phyloP scores from a whole-genome alignment of 2,113 vertebrate species.

The Scolopax mira region DNA sequence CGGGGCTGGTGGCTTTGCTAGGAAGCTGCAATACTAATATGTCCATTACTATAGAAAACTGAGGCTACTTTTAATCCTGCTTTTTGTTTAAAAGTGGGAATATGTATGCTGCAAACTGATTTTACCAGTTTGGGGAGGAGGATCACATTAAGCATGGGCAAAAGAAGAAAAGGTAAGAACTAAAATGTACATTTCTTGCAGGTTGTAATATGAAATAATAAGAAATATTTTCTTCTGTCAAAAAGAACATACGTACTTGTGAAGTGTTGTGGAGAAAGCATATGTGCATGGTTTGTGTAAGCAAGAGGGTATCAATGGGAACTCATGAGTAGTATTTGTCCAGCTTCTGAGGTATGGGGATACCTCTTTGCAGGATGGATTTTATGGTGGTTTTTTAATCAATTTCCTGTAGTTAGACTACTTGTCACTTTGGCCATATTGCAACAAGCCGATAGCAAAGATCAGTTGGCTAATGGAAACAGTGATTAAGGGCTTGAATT shows the following conservation, averaged over 20 bases:
- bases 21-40: neutral
- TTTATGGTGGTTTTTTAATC: neutral
- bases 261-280: neutral
- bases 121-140: neutral
- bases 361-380: neutral
- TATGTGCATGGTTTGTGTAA: neutral
- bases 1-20: neutral
- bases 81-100: neutral
- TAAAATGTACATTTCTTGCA: neutral
- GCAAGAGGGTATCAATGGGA: neutral
- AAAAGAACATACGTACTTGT: neutral
- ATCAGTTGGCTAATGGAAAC: conserved; percentile 47
- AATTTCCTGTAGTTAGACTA: neutral
- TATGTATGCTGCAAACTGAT: neutral
- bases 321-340: neutral
- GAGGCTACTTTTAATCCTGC: neutral
- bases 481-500: conserved; percentile 14
- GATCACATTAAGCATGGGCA: neutral
- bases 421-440: neutral
- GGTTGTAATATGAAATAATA: neutral
- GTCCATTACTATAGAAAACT: neutral
- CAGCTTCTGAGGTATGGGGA: neutral
- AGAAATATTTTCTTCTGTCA: neutral
- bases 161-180: neutral
- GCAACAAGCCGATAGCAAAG: neutral